Conservation (phyloP, 1,140 invertebrate species). For the Aphaenogaster floridana region DNA sequence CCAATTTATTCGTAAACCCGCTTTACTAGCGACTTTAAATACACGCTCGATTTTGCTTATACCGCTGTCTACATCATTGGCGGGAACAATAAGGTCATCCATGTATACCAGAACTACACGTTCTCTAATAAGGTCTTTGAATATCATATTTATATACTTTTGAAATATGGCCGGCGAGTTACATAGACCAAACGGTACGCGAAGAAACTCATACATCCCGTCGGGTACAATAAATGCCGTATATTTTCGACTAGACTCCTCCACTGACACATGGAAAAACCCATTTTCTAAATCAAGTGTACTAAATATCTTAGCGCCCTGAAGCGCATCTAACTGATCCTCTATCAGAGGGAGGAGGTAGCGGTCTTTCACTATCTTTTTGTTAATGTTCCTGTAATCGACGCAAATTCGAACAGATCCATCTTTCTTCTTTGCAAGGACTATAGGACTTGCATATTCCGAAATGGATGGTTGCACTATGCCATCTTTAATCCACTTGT, state of each 20-base stretch:
- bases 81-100: constrained; percentile 15
- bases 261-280: constrained; percentile 27
- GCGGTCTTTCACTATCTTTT: constrained; percentile 12
- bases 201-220: constrained; percentile 25
- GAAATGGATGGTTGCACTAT: constrained; percentile 20
- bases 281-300: constrained; percentile 5
- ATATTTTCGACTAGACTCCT: constrained; percentile 20
- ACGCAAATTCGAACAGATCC: constrained; percentile 20
- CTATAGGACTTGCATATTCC: constrained; percentile 30
- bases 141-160: constrained; percentile 60
- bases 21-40: background rate
- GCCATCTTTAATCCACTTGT: constrained; percentile 1
- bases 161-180: constrained; percentile 36
- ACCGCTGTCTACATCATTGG: background rate
- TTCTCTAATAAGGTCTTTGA: background rate
- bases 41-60: background rate
- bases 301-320: constrained; percentile 21
- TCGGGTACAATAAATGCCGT: constrained; percentile 27
- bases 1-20: constrained; percentile 7
- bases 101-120: constrained; percentile 15
- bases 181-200: constrained; percentile 1
- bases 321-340: background rate
- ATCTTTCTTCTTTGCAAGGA: constrained; percentile 31
- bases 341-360: constrained; percentile 40
- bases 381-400: constrained; percentile 7